Evolutionary conservation across 1,140 invertebrate genomes (phyloP).

Genomic region (Antheraea pernyi): DNA sequence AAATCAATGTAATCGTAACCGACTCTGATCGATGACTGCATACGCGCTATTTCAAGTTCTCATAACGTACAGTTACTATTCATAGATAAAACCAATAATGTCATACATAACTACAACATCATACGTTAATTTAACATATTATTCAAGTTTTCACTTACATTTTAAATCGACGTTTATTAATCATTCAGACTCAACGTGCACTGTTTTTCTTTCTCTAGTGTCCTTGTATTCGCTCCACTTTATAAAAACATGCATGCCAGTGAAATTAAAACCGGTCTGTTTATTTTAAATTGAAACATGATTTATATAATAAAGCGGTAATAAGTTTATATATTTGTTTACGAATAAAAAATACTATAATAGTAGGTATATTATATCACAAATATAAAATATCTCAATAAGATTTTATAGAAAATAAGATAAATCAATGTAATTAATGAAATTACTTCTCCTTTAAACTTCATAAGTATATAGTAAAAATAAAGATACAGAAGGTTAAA

Average conservation of each 20-base stretch:
- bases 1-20: constrained; percentile 42
- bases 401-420: background rate
- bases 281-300: too few relatives aligned
- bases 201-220: too few relatives aligned
- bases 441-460: background rate
- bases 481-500: too few relatives aligned
- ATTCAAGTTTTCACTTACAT: background rate
- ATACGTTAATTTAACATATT: background rate
- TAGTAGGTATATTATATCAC: background rate
- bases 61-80: constrained; percentile 16
- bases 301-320: background rate
- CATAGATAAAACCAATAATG: background rate
- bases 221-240: too few relatives aligned
- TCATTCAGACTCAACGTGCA: too few relatives aligned
- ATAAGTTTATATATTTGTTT: background rate
- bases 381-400: too few relatives aligned
- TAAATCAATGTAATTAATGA: constrained; percentile 1
- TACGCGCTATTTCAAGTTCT: constrained; percentile 24
- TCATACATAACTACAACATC: background rate
- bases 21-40: constrained; percentile 42
- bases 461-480: too few relatives aligned
- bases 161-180: background rate
- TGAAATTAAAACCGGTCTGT: too few relatives aligned
- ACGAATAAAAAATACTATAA: background rate
- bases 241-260: too few relatives aligned